Conservation (phyloP, 2,113 vertebrate species). For the Athene noctua region DNA sequence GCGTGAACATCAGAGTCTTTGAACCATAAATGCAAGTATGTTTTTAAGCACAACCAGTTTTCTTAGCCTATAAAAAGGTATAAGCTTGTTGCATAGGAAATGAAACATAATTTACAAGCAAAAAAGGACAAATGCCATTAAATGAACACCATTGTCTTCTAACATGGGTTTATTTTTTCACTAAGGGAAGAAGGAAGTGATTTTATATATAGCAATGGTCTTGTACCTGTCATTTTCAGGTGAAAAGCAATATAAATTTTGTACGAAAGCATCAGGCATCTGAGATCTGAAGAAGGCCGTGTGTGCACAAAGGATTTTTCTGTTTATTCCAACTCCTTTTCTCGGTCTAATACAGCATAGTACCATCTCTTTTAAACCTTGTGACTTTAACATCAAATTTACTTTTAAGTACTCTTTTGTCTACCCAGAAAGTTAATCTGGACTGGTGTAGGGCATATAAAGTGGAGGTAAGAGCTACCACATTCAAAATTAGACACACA, state of each 20-base stretch:
- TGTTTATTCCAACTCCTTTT: neutral
- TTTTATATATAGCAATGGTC: neutral
- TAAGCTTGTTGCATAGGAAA: neutral
- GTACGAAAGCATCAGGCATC: neutral
- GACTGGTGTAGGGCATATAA: neutral
- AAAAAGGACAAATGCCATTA: neutral
- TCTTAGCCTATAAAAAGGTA: neutral
- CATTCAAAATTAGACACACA: neutral
- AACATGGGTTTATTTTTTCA: neutral
- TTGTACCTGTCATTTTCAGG: neutral
- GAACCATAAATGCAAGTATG: neutral
- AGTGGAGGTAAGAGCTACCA: neutral
- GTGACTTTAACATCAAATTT: neutral
- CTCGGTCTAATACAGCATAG: neutral
- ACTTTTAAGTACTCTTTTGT: neutral
- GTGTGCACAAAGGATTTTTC: neutral
- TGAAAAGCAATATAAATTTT: neutral
- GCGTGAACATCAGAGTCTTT: neutral
- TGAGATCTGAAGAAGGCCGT: neutral
- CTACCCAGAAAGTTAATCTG: neutral
- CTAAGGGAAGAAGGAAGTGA: neutral
- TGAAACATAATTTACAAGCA: neutral
- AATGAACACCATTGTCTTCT: neutral
- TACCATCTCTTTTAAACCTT: neutral
- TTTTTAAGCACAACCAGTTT: neutral